A percentile compares a stretch with the other conserved stretches of the same genome.
phyloP scores from a whole-genome alignment of 1,140 invertebrate species.

The Rhopalosiphum maidis region DNA sequence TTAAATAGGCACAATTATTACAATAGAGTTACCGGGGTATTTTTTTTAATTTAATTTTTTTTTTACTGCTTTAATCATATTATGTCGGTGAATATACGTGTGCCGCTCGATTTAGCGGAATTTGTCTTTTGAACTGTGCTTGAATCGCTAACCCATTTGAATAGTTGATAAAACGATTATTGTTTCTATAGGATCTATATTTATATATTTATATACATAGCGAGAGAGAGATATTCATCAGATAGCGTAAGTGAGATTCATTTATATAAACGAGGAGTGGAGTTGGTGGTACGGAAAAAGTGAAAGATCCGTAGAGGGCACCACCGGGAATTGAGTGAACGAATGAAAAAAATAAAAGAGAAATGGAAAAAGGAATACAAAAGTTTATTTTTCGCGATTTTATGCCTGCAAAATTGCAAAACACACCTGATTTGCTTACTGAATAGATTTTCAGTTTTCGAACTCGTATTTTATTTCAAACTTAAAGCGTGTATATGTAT shows the following conservation, averaged over 20 bases:
- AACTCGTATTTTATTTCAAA: constrained; percentile 42
- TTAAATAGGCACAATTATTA: neutral
- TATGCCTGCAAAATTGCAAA: constrained; percentile 16
- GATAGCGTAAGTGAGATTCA: constrained; percentile 20
- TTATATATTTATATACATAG: neutral
- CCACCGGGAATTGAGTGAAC: constrained; percentile 1
- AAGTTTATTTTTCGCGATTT: constrained; percentile 35
- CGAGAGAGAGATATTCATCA: neutral
- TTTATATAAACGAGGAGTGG: constrained; percentile 14
- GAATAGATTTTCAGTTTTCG: constrained; percentile 31
- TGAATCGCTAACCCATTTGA: neutral
- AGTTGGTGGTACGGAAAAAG: neutral
- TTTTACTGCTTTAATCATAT: neutral
- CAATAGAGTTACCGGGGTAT: neutral
- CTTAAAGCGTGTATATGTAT: constrained; percentile 14
- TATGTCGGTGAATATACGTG: neutral
- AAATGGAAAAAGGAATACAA: constrained; percentile 22
- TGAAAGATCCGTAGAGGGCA: constrained; percentile 39
- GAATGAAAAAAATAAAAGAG: neutral
- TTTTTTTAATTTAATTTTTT: neutral
- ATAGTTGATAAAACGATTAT: neutral
- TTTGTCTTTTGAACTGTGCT: neutral
- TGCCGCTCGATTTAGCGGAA: neutral
- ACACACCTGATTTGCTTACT: constrained; percentile 42
- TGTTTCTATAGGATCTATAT: neutral